Evolutionary conservation across 2,113 vertebrate species (phyloP), one percentile per base, ranked within the genome.

Genomic region (Pelvicachromis taeniatus): DNA sequence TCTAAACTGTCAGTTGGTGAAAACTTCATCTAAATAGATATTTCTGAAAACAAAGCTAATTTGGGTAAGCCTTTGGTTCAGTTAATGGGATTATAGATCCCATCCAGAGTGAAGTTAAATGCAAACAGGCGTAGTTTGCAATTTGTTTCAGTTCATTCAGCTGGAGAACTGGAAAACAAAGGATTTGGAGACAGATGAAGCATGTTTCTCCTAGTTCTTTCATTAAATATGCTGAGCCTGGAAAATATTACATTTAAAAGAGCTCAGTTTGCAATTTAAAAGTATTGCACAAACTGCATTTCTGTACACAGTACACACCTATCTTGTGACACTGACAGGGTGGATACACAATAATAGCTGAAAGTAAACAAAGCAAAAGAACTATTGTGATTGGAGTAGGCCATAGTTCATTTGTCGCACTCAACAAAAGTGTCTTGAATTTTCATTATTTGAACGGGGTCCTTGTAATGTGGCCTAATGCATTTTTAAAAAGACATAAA

Each of bases 101-200:
- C 68, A 53, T 4, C 52, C 31, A 81, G 73, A 75, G 83, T 50
- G 56, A 81, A 85, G 85, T 80, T 85, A 82, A 80, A 90, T 73
- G 86, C 78, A 88, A 80, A 84, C 79, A 83, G 61, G 82, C 75
- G 16, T 17, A 33, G 63, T 87, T 70, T 90, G 87, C 81, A 85
- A 85, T 91, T 84, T 83, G 82, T 45, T 35, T 48, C 84, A 61
- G 85, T 80, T 88, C 80, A 89, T 81, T 91, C 82, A 90, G 40
- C 88, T 81, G 86, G 75, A 87, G 82, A 85, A 42, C 10, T 21
- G 52, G 68, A 81, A 85, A 82, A 92, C 88, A 82, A 92, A 89
- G 65, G 63, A 85, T 77, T 84, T 77, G 75, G 68, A 77, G 42
- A 65, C 50, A 54, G 65, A 45, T 52, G 42, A 87, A 80, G 78